These are phyloP conservation scores for Biston betularia DNA, from an alignment of 2,888 invertebrate species.

Conservation along the genomic window DNA sequence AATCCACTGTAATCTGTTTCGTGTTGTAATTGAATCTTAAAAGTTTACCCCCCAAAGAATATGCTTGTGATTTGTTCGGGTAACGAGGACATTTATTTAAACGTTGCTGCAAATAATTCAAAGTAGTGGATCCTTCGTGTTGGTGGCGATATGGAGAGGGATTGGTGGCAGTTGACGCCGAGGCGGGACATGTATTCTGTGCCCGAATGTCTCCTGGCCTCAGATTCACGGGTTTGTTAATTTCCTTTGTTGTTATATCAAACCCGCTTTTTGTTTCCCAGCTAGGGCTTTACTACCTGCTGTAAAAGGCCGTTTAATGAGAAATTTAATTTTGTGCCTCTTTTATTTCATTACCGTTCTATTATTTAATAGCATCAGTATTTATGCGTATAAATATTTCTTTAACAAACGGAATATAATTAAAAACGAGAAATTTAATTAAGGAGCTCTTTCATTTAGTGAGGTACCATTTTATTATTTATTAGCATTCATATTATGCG, in stretches of 20 bases:
- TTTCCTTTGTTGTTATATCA: neutral
- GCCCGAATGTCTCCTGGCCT: conserved; percentile 86
- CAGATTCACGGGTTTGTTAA: conserved; percentile 86
- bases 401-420: neutral
- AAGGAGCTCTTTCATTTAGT: too few species aligned
- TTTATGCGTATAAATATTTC: neutral
- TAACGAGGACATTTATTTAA: conserved; percentile 19
- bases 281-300: conserved; percentile 1
- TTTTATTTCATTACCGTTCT: neutral
- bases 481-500: too few species aligned
- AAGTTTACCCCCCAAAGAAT: conserved; percentile 9
- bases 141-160: conserved; percentile 63
- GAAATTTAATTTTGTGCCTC: conserved; percentile 5
- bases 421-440: neutral
- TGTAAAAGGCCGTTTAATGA: neutral
- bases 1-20: conserved; percentile 19
- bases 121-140: conserved; percentile 16
- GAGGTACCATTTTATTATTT: neutral
- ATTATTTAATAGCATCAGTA: neutral
- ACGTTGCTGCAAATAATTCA: neutral
- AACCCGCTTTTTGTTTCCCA: neutral
- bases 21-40: conserved; percentile 22
- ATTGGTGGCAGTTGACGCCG: conserved; percentile 85
- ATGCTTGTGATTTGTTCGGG: conserved; percentile 20
- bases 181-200: conserved; percentile 70